Base-by-base conservation (phyloP, 2,113 vertebrate genomes). In the Cyprinodon tularosa region DNA sequence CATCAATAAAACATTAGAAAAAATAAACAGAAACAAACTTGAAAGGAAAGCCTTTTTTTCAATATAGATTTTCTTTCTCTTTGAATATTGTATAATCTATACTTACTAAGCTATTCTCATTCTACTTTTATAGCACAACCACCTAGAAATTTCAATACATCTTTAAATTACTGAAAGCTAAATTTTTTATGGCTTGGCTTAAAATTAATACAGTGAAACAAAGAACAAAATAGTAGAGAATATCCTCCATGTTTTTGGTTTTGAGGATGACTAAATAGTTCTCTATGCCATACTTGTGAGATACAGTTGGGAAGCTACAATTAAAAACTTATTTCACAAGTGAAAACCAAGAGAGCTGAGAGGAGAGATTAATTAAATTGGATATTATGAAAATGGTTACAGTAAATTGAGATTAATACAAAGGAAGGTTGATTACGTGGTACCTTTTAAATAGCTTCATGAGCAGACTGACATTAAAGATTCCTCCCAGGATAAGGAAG, bases 371-470 rank as follows among this genome's bases (percentile, higher is more conserved):
- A 6, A 61, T 62, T 65, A 68, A 74, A 60, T 29, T 72, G 44
- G 53, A 39, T 57, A 2, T 14, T 12, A 37, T 14, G 38, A 20
- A 10, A 40, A 20, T 3, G 20, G 17, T 10, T 3, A 3, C 3
- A 44, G 5, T 69, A 42, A 4, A 3, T 14, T 4, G 63, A 57
- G 44, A 65, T 6, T 15, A 73, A 67, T 69, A 38, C n/a, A 74
- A 48, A 12, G 37, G 13, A 36, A 20, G 64, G 38, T 57, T n/a
- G 37, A 12, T 0, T 4, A 61, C 68, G 13, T n/a, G 42, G 20
- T 29, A 99, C 98, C 98, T 97, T 94, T 98, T 99, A 78, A 99
- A 99, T 88, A 99, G 96, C 89, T 96, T 97, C 95, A 99, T 98
- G 71, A 99, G 87, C 77, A 98, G 95, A 85, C 97, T 99, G 90